Percentiles rank a stretch among this genome's conserved stretches.
These are phyloP conservation scores for Nebria ingens DNA, from an alignment of 1,140 invertebrate genomes.

Conservation along the genomic window DNA sequence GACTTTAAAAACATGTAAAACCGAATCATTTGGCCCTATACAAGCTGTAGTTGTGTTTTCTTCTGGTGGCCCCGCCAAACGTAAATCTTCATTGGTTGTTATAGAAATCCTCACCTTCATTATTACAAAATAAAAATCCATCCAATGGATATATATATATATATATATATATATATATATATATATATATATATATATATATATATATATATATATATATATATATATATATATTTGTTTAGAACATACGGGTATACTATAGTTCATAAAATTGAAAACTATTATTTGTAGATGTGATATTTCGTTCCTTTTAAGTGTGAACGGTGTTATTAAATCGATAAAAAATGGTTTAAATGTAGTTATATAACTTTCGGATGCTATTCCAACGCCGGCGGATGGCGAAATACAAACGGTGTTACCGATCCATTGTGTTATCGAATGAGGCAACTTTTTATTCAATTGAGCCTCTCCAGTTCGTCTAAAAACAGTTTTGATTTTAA, in stretches of 20 bases:
- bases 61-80: conserved; percentile 17
- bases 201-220: too few species aligned
- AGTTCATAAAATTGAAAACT: conserved; percentile 61
- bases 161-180: too few species aligned
- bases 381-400: conserved; percentile 48
- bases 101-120: not conserved
- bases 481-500: too few species aligned
- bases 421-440: conserved; percentile 66
- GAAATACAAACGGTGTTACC: conserved; percentile 58
- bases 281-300: conserved; percentile 54
- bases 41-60: conserved; percentile 31
- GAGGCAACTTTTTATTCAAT: conserved; percentile 46
- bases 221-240: conserved; percentile 10
- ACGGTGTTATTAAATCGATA: conserved; percentile 56
- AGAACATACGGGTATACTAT: conserved; percentile 47
- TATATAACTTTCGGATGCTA: conserved; percentile 44
- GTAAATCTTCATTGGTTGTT: not conserved
- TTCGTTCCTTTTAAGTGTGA: conserved; percentile 59
- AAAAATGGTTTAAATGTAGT: conserved; percentile 65
- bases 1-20: conserved; percentile 40
- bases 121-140: not conserved
- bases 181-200: too few species aligned
- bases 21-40: conserved; percentile 33
- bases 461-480: conserved; percentile 42
- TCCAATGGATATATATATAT: too few species aligned